These are phyloP conservation scores for Trissolcus japonicus DNA, from an alignment of 2,888 invertebrate species.

Conservation along the genomic window DNA sequence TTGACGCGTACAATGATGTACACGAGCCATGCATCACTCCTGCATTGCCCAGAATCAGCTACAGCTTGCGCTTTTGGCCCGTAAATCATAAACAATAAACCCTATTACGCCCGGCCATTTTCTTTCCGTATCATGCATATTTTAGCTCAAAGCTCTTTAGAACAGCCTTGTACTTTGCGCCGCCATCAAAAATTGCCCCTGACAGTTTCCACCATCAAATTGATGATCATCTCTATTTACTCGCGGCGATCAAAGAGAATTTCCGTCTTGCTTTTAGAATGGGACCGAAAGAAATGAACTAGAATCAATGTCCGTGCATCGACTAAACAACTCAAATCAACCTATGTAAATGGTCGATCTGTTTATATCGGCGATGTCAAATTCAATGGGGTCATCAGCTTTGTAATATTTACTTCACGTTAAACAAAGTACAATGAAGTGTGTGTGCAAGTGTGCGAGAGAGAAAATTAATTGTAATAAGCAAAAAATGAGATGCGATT, in stretches of 20 bases:
- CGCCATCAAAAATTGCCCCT: conserved; percentile 9
- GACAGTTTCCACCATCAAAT: no score
- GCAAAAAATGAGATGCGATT: conserved; percentile 35
- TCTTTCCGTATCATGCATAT: conserved; percentile 37
- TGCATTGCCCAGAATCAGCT: conserved; percentile 51
- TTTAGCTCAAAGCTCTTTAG: conserved; percentile 8
- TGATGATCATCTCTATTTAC: no score
- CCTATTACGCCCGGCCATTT: conserved; percentile 41
- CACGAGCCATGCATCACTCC: conserved; percentile 47
- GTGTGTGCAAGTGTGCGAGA: conserved; percentile 2
- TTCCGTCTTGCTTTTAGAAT: not conserved
- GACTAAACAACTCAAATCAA: no score
- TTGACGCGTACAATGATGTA: conserved; percentile 55
- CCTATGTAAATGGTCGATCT: no score
- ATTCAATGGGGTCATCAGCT: not conserved
- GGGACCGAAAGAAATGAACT: no score
- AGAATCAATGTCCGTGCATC: no score
- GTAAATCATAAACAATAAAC: conserved; percentile 57
- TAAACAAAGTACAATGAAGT: conserved; percentile 5
- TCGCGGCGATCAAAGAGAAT: no score
- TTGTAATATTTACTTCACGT: not conserved
- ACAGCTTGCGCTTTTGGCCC: conserved; percentile 55
- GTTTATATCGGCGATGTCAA: no score
- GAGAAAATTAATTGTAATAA: conserved; percentile 23
- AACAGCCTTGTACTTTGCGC: not conserved